Evolutionary conservation across 2,888 invertebrate genomes (phyloP), one percentile per base, ranked within the genome.

Genomic region (Eugnorisma glareosa): DNA sequence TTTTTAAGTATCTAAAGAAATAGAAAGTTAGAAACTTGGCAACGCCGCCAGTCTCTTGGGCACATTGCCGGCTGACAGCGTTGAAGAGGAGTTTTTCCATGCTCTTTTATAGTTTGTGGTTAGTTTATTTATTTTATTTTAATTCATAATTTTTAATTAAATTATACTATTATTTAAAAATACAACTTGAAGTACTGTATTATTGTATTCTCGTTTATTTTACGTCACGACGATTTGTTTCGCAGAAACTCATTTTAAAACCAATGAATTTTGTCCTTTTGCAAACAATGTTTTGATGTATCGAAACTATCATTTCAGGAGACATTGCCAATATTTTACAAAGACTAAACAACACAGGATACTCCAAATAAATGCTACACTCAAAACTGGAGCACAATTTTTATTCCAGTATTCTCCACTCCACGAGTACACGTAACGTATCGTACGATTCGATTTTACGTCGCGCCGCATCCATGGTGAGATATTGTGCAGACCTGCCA

Each of bases 371-470:
- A 69, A 67, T 70, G 15, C 5, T 35, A 45, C 24, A n/a, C 37
- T 59, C 15, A 21, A 59, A 82, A 70, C n/a, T 66, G 59, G 31
- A 61, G 48, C 64, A 67, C 48, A 66, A 85, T 64, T 70, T 71
- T 81, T 73, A 68, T 83, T 81, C 59, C 73, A 64, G 69, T 64
- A 15, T 67, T 70, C n/a, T 75, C 48, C 10, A 43, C 68, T 83
- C 81, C n/a, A n/a, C 31, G 71, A 43, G 28, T 24, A 63, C 69
- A 83, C 67, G 85, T 70, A 80, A 43, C 63, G 75, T 75, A 81
- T 81, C 73, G 83, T 54, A 24, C 35, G 40, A 67, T 80, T 83
- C 75, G 75, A 63, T 75, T 71, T 43, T 37, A 69, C 57, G 71
- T 66, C 72, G 72, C 54, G 18, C 48, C 24, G 61, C 35, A 40